A percentile compares a stretch with the other conserved stretches of the same genome.
Evolutionary conservation across 2,113 vertebrate species (phyloP).

Genomic region (Proteles cristata): DNA sequence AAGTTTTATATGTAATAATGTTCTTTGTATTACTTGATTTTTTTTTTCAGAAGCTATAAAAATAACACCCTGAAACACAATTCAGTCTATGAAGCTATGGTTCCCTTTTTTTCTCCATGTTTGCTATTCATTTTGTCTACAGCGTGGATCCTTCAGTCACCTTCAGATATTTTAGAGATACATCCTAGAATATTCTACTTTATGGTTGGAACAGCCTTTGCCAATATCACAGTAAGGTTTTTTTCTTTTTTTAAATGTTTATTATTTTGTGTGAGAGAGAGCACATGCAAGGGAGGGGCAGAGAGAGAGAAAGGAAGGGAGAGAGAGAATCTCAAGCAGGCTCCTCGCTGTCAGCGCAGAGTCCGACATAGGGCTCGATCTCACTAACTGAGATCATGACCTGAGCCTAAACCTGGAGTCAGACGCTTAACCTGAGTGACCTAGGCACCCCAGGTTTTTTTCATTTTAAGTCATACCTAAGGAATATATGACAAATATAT

Average conservation of each 20-base stretch:
- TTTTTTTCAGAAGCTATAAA: slow-evolving; percentile 89
- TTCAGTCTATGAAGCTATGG: slow-evolving; percentile 92
- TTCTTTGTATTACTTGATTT: slow-evolving; percentile 69
- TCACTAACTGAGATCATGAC: too few species aligned
- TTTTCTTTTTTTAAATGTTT: neutral
- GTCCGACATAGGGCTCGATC: too few species aligned
- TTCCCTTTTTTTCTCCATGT: slow-evolving; percentile 95
- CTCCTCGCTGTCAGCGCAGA: too few species aligned
- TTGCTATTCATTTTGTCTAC: slow-evolving; percentile 94
- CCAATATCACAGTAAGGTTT: slow-evolving; percentile 95
- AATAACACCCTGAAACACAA: slow-evolving; percentile 94
- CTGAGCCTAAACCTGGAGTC: too few species aligned
- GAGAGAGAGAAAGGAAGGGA: too few species aligned
- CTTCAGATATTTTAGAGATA: slow-evolving; percentile 90
- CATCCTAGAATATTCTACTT: slow-evolving; percentile 96
- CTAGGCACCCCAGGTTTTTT: slow-evolving; percentile 74
- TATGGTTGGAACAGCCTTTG: slow-evolving; percentile 98
- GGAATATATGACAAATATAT: neutral
- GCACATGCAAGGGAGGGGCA: too few species aligned
- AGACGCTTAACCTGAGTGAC: too few species aligned
- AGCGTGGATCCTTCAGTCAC: slow-evolving; percentile 92
- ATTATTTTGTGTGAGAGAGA: too few species aligned
- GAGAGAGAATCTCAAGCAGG: too few species aligned
- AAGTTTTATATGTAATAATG: slow-evolving; percentile 61
- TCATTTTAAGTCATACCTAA: slow-evolving; percentile 20